A percentile compares a stretch with the other conserved stretches of the same genome.
phyloP scores from a whole-genome alignment of 2,888 invertebrate species.

The Aporophyla lueneburgensis region DNA sequence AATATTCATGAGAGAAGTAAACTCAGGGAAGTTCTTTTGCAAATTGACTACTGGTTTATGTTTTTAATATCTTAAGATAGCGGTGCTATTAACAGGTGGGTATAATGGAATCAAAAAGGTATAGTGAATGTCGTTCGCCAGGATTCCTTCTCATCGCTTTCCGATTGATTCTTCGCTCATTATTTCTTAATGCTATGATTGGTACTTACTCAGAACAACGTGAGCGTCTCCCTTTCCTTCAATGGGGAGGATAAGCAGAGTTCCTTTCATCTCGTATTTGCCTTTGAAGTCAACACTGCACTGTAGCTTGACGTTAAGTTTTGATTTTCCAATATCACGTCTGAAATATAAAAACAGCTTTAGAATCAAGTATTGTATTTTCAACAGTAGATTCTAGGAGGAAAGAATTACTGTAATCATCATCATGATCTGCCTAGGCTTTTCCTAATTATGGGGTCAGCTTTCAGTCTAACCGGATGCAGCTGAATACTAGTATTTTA shows the following conservation, averaged over 20 bases:
- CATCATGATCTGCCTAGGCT: too few relatives aligned
- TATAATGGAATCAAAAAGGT: too few relatives aligned
- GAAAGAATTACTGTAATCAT: background rate
- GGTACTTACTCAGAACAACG: conserved; percentile 74
- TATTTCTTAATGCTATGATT: background rate
- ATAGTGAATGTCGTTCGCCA: background rate
- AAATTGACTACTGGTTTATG: too few relatives aligned
- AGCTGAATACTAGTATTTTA: too few relatives aligned
- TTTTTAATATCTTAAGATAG: background rate
- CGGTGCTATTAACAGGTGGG: background rate
- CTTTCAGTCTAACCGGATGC: too few relatives aligned
- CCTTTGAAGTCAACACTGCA: conserved; percentile 73
- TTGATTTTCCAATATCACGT: conserved; percentile 59
- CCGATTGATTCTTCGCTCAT: background rate
- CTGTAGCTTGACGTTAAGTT: conserved; percentile 65
- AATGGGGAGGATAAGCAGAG: conserved; percentile 71
- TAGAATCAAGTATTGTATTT: background rate
- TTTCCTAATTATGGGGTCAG: too few relatives aligned
- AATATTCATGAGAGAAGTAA: too few relatives aligned
- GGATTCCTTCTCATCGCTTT: background rate
- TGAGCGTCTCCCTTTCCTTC: conserved; percentile 74
- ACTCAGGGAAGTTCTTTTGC: too few relatives aligned
- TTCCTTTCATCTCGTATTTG: conserved; percentile 76
- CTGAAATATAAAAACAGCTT: conserved; percentile 62
- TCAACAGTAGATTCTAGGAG: background rate